Evolutionary conservation across 2,113 vertebrate species (phyloP).

Genomic region (Elgaria multicarinata): DNA sequence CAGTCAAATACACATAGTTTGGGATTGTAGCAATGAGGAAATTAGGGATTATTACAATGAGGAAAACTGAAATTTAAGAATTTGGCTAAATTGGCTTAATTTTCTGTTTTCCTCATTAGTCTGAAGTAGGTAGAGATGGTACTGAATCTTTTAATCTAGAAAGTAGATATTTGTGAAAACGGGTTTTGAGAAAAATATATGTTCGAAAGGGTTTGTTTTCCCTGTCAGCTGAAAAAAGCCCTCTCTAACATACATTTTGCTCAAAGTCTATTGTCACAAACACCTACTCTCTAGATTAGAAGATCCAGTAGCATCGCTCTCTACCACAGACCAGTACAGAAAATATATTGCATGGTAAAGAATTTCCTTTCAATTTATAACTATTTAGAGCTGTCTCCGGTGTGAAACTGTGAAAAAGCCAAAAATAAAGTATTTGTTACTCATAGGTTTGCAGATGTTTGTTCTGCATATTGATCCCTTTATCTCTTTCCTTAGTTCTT

Average conservation of each 20-base stretch:
- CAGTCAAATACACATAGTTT: background rate
- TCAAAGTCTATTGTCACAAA: background rate
- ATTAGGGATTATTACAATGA: background rate
- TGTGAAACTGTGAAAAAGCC: background rate
- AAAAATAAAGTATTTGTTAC: accelerated
- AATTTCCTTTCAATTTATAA: background rate
- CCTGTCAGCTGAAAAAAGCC: background rate
- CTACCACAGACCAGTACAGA: background rate
- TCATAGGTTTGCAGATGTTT: background rate
- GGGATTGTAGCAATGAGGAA: background rate
- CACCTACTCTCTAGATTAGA: background rate
- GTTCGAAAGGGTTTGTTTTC: background rate
- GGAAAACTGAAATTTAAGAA: no score
- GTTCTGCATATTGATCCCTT: background rate
- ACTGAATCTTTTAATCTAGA: background rate
- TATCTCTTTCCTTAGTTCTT: background rate
- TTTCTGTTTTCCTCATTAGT: background rate
- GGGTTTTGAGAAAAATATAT: background rate
- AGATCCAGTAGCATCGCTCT: background rate
- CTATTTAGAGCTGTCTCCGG: background rate
- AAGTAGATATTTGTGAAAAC: background rate
- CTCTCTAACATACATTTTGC: background rate
- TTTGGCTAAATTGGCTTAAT: no score
- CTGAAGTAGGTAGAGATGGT: background rate
- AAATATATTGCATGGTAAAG: background rate